phyloP scores from a whole-genome alignment of 2,888 invertebrate genomes.

The Eurytoma californica region DNA sequence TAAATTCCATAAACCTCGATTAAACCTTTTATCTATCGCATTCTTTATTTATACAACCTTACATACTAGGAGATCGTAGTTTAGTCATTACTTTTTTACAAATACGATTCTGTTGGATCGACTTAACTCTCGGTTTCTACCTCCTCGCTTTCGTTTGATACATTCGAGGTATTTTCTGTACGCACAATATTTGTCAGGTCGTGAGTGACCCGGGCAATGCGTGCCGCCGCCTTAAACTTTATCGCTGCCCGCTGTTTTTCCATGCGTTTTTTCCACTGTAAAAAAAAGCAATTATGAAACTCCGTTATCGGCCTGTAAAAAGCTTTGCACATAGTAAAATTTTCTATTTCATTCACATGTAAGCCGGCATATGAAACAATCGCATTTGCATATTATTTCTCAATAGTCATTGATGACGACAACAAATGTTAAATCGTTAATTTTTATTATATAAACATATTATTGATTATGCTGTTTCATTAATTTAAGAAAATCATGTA shows the following conservation, averaged over 20 bases:
- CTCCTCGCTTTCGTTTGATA: slow-evolving; percentile 29
- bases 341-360: neutral
- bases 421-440: no score
- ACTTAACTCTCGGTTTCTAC: slow-evolving; percentile 33
- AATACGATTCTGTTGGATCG: neutral
- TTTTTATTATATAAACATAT: no score
- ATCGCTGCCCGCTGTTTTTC: slow-evolving; percentile 81
- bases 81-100: neutral
- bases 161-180: slow-evolving; percentile 51
- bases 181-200: slow-evolving; percentile 66
- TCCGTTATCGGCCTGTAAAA: slow-evolving; percentile 1
- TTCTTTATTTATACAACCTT: slow-evolving; percentile 55
- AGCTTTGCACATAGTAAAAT: slow-evolving; percentile 5
- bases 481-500: no score
- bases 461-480: no score
- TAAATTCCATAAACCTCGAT: slow-evolving; percentile 71
- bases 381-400: no score
- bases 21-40: slow-evolving; percentile 56
- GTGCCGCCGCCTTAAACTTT: slow-evolving; percentile 82
- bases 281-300: slow-evolving; percentile 24
- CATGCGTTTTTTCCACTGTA: slow-evolving; percentile 82
- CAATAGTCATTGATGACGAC: no score
- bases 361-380: no score
- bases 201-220: slow-evolving; percentile 77
- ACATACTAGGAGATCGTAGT: neutral